A percentile compares a stretch with the other conserved stretches of the same genome.
Evolutionary conservation across 2,888 invertebrate species (phyloP).

Genomic region (Sisyra terminalis): DNA sequence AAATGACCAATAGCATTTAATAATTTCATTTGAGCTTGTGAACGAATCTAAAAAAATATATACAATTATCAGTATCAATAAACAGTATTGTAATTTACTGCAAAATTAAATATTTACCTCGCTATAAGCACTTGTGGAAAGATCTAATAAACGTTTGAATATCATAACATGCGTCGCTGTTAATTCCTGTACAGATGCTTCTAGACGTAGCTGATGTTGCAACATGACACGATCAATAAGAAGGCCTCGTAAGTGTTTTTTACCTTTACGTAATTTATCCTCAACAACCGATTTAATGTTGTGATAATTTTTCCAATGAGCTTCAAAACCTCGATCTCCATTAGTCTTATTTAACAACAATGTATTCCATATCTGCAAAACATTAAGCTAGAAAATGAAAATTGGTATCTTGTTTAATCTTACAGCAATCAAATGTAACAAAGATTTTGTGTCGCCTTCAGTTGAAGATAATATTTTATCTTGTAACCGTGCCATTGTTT

Average conservation of each 20-base stretch:
- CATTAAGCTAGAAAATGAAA: constrained; percentile 9
- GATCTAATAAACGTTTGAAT: constrained; percentile 39
- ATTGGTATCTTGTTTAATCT: constrained; percentile 12
- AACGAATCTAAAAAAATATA: constrained; percentile 34
- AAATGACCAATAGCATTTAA: constrained; percentile 44
- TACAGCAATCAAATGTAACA: constrained; percentile 28
- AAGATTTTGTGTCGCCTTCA: constrained; percentile 67
- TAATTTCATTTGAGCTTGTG: constrained; percentile 47
- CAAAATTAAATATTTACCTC: constrained; percentile 27
- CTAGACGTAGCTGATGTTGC: constrained; percentile 41
- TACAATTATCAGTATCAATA: constrained; percentile 5
- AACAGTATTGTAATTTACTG: constrained; percentile 8
- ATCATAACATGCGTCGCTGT: constrained; percentile 43
- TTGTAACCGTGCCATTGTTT: constrained; percentile 43
- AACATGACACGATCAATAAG: constrained; percentile 47
- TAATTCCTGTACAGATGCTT: constrained; percentile 28
- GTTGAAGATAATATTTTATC: constrained; percentile 43
- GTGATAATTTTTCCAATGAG: constrained; percentile 47
- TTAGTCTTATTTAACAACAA: constrained; percentile 36
- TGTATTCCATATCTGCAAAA: constrained; percentile 47
- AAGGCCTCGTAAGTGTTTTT: constrained; percentile 40
- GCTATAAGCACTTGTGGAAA: constrained; percentile 50
- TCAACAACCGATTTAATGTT: constrained; percentile 43
- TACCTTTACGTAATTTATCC: constrained; percentile 42
- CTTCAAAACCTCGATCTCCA: constrained; percentile 38